Conservation (phyloP, 37 sponge, comb jelly and placozoan genomes). For the Amphimedon queenslandica region DNA sequence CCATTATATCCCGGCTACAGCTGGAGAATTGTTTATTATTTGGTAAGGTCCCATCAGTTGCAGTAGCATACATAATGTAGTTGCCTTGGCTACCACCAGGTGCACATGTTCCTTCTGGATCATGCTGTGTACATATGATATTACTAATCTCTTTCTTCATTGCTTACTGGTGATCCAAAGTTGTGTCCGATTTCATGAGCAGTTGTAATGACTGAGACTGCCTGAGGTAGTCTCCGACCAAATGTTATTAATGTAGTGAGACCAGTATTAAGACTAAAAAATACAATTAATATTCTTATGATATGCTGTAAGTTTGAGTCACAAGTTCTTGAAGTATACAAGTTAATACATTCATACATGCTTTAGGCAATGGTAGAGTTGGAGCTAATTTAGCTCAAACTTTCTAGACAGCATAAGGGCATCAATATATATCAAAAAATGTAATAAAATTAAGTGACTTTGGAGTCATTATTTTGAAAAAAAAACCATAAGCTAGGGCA, state of each 20-base stretch:
- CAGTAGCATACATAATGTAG: constrained; percentile 69
- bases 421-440: too few species aligned
- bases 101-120: constrained; percentile 32
- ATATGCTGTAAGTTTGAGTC: too few species aligned
- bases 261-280: constrained; percentile 69
- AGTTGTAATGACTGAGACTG: constrained; percentile 55
- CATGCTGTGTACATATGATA: constrained; percentile 34
- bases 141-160: too few species aligned
- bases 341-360: too few species aligned
- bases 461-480: too few species aligned
- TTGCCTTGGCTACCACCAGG: constrained; percentile 50
- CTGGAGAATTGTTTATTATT: constrained; percentile 45
- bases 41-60: constrained; percentile 40
- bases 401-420: too few species aligned
- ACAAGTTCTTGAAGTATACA: too few species aligned
- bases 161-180: constrained; percentile 63
- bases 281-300: too few species aligned
- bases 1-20: constrained; percentile 55
- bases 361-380: too few species aligned
- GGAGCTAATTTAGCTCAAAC: too few species aligned
- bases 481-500: too few species aligned
- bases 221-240: constrained; percentile 35
- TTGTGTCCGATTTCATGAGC: constrained; percentile 81
- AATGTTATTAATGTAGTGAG: constrained; percentile 63
- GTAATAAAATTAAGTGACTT: too few species aligned